A percentile compares a stretch with the other conserved stretches of the same genome.
phyloP scores from a whole-genome alignment of 2,797 vertebrate species.

The Lepilemur ruficaudatus region DNA sequence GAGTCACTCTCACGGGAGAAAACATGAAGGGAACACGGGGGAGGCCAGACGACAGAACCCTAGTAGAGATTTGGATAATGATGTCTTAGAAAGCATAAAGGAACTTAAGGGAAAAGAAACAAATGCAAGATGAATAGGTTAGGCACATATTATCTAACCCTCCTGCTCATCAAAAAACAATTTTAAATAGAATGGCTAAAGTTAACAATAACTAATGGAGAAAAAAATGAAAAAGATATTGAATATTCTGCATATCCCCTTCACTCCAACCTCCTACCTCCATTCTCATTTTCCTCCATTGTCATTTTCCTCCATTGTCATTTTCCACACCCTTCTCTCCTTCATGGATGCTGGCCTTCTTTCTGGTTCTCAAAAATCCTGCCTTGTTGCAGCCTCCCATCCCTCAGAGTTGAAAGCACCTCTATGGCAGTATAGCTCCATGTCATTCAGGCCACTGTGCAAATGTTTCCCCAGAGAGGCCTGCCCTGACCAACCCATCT shows the following conservation, averaged over 20 bases:
- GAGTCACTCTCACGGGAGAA: neutral
- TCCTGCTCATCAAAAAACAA: neutral
- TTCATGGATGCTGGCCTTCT: neutral
- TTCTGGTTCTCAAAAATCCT: neutral
- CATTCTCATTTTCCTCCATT: neutral
- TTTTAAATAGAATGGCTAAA: neutral
- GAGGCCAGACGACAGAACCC: neutral
- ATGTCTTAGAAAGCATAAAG: neutral
- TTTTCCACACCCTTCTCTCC: neutral
- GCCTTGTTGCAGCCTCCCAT: neutral
- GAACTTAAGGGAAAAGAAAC: neutral
- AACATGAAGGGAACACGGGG: neutral
- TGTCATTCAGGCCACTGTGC: neutral
- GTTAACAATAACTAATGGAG: neutral
- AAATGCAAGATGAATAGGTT: neutral
- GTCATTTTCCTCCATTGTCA: neutral
- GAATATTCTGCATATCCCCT: neutral
- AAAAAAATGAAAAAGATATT: neutral
- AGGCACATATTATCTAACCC: neutral
- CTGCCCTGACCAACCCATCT: fast-evolving
- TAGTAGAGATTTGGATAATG: neutral
- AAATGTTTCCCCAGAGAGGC: neutral
- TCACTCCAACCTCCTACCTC: neutral
- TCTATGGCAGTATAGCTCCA: neutral
- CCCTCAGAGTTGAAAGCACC: neutral